Evolutionary conservation across 2,113 vertebrate genomes (phyloP).

Genomic region (Chaetorhynchus papuensis): DNA sequence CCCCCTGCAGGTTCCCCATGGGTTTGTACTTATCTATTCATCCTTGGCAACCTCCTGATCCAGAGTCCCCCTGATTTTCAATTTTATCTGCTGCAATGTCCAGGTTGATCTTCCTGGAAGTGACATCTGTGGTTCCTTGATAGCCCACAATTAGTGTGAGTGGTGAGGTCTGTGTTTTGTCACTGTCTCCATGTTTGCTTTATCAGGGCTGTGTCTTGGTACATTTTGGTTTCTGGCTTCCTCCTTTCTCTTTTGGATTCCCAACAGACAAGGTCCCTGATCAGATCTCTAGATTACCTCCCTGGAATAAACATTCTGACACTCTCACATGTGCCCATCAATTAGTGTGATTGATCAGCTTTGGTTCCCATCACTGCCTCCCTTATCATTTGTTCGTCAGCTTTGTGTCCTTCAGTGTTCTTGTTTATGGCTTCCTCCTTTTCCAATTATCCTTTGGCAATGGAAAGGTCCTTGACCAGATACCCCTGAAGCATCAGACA

Average conservation of each 20-base stretch:
- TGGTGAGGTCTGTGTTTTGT: background rate
- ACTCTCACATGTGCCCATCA: background rate
- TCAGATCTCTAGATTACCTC: background rate
- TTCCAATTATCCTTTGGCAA: background rate
- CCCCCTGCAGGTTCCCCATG: rapidly evolving
- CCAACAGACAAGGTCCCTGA: background rate
- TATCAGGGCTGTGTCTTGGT: background rate
- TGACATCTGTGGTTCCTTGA: background rate
- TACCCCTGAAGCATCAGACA: background rate
- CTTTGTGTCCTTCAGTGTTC: background rate
- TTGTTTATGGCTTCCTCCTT: background rate
- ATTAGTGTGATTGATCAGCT: background rate
- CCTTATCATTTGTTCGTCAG: background rate
- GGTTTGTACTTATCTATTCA: background rate
- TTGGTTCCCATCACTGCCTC: background rate
- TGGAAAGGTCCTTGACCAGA: background rate
- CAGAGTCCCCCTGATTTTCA: background rate
- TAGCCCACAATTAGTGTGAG: background rate
- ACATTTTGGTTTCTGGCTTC: background rate
- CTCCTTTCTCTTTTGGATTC: background rate
- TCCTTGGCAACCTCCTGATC: background rate
- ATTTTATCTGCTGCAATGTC: background rate
- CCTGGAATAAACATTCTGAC: background rate
- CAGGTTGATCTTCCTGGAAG: background rate
- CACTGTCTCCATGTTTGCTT: background rate